Conservation (phyloP, 2,113 vertebrate species). For the Entomyzon cyanotis region DNA sequence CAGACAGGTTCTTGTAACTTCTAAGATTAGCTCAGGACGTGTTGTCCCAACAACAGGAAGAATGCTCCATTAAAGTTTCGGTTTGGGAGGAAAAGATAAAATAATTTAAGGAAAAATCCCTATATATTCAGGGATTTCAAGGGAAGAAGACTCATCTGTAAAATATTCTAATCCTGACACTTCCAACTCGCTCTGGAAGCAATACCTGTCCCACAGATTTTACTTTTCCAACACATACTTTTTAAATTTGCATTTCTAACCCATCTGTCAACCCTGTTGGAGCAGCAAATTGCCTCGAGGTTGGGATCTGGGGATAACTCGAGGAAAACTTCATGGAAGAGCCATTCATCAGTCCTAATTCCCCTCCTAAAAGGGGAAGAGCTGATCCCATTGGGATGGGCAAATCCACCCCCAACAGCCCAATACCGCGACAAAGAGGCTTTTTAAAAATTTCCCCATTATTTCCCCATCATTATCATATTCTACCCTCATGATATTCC, state of each 20-base stretch:
- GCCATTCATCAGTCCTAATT: neutral
- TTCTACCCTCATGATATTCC: neutral
- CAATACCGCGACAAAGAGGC: accelerated
- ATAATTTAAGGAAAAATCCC: neutral
- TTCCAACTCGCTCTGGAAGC: neutral
- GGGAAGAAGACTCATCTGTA: neutral
- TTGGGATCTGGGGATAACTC: neutral
- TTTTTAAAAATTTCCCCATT: neutral
- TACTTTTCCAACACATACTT: neutral
- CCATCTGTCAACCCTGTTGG: neutral
- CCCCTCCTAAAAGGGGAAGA: neutral
- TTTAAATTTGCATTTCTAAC: neutral
- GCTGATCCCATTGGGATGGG: neutral
- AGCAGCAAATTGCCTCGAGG: neutral
- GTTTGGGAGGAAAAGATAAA: neutral
- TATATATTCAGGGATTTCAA: neutral
- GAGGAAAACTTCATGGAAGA: neutral
- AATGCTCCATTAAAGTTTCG: neutral
- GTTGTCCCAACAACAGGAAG: neutral
- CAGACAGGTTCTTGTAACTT: neutral
- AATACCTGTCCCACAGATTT: accelerated
- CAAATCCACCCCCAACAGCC: neutral
- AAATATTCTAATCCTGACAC: neutral
- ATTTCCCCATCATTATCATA: neutral
- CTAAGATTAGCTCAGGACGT: neutral